Evolutionary conservation across 2,888 invertebrate species (phyloP).

Genomic region (Ceratothoa steindachneri): DNA sequence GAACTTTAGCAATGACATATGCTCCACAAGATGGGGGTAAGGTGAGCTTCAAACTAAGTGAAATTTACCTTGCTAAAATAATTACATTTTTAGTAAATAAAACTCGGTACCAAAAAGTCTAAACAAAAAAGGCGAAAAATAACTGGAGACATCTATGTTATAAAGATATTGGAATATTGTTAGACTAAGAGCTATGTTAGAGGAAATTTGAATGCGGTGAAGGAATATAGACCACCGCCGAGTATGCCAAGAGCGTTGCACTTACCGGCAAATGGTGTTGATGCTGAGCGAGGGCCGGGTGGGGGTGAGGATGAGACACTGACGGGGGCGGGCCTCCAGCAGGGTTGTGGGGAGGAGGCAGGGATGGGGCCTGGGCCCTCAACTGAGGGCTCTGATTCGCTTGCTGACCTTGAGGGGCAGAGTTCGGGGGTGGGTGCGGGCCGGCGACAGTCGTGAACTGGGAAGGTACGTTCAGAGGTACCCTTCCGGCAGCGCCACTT

Average conservation of each 20-base stretch:
- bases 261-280: background rate
- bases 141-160: no score
- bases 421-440: background rate
- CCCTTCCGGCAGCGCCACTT: background rate
- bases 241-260: no score
- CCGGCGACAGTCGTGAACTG: background rate
- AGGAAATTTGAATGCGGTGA: no score
- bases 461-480: background rate
- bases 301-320: background rate
- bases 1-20: background rate
- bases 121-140: no score
- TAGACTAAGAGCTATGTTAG: no score
- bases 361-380: background rate
- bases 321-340: background rate
- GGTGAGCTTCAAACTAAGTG: no score
- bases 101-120: no score
- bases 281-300: background rate
- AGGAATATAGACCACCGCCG: no score
- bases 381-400: background rate
- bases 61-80: no score
- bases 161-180: no score
- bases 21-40: no score
- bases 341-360: background rate
- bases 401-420: background rate
- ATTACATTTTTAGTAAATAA: no score